Evolutionary conservation across 2,113 vertebrate species (phyloP).

Genomic region (Petaurus breviceps): DNA sequence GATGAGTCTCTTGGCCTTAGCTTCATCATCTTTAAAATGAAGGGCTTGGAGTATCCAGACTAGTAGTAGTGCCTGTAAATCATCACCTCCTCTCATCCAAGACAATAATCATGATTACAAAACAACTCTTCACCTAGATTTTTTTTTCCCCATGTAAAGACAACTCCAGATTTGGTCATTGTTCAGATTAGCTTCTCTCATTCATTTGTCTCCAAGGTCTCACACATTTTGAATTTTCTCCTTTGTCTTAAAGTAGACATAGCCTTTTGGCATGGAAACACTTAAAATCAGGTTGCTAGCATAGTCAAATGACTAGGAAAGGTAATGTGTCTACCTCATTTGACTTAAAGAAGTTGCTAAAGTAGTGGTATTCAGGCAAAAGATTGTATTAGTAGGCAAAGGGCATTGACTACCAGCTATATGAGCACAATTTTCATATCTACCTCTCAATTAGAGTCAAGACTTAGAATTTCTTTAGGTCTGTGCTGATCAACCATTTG

Average conservation of each 20-base stretch:
- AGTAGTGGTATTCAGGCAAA: too few species aligned
- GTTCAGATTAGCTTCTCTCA: background rate
- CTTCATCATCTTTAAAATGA: background rate
- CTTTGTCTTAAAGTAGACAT: background rate
- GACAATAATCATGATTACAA: background rate
- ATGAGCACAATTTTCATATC: too few species aligned
- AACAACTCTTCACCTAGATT: background rate
- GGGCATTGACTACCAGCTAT: too few species aligned
- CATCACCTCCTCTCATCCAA: background rate
- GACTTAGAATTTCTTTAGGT: too few species aligned
- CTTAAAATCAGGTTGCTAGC: background rate
- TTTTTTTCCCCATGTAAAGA: background rate
- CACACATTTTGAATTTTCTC: background rate
- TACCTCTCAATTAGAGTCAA: too few species aligned
- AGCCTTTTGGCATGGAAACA: background rate
- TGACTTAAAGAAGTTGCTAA: too few species aligned
- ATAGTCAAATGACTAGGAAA: background rate
- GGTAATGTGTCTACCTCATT: background rate
- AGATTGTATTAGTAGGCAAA: too few species aligned
- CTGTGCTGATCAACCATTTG: too few species aligned
- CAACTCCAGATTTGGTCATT: background rate
- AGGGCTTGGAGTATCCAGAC: background rate
- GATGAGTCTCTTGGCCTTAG: background rate
- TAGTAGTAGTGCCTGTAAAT: background rate
- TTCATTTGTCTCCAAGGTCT: background rate